phyloP scores from a whole-genome alignment of 1,140 invertebrate genomes.

The Sitobion miscanthi region DNA sequence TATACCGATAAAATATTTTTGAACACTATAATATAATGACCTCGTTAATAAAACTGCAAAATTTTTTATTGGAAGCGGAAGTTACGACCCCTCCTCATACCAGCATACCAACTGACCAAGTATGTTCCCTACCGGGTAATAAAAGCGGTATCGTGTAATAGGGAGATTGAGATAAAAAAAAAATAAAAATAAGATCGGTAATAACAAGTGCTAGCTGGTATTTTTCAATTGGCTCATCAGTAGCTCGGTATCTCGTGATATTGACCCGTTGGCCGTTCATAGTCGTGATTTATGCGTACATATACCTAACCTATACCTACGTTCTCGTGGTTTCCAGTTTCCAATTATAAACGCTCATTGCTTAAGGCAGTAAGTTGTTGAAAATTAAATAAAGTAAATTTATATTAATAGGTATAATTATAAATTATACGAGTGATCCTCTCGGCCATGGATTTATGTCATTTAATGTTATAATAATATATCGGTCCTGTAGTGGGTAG shows the following conservation, averaged over 20 bases:
- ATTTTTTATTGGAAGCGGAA: neutral
- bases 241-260: neutral
- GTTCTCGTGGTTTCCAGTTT: neutral
- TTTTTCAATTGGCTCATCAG: conserved; percentile 14
- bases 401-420: neutral
- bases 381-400: neutral
- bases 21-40: neutral
- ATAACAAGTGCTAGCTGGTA: neutral
- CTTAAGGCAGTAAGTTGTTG: neutral
- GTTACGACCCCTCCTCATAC: neutral
- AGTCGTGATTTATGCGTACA: neutral
- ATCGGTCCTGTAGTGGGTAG: neutral
- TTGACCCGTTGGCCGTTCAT: neutral
- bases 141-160: neutral
- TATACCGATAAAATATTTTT: no score
- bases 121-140: neutral
- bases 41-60: neutral
- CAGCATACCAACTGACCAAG: neutral
- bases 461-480: neutral
- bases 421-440: neutral
- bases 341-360: conserved; percentile 1
- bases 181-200: neutral
- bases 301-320: neutral
- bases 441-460: neutral
- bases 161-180: neutral